phyloP scores from a whole-genome alignment of 2,797 vertebrate genomes.

The Myripristis jacobus region DNA sequence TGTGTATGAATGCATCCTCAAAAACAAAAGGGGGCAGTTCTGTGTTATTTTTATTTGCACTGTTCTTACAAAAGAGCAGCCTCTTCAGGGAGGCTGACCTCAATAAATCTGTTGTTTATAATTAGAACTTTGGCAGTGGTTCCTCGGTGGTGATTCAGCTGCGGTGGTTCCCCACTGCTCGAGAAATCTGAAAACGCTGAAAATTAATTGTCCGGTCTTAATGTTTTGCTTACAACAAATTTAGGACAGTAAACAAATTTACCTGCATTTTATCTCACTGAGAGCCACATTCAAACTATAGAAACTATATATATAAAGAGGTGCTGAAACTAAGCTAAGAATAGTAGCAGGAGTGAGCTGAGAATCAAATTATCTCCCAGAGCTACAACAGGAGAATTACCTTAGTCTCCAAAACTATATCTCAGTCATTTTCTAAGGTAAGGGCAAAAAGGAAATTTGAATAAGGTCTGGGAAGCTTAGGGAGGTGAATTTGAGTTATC shows the following conservation, averaged over 20 bases:
- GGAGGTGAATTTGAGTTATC: slow-evolving; percentile 23
- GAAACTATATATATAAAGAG: too few relatives aligned
- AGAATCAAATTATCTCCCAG: slow-evolving; percentile 5
- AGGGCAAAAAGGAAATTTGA: slow-evolving; percentile 10
- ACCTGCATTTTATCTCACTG: slow-evolving; percentile 24
- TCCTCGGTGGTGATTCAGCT: slow-evolving; percentile 62
- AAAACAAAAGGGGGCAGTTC: slow-evolving; percentile 40
- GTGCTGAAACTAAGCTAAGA: slow-evolving; percentile 26
- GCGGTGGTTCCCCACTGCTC: slow-evolving; percentile 50
- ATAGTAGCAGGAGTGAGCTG: slow-evolving; percentile 4
- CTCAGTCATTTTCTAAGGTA: slow-evolving; percentile 30
- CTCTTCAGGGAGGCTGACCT: slow-evolving; percentile 69
- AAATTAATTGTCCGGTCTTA: slow-evolving; percentile 45
- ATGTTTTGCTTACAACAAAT: slow-evolving; percentile 32
- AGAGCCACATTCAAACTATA: slow-evolving; percentile 32
- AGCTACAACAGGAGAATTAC: slow-evolving; percentile 17
- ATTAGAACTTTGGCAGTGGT: slow-evolving; percentile 68
- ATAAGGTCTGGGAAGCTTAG: slow-evolving; percentile 4
- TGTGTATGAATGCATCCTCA: slow-evolving; percentile 38
- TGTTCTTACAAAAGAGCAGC: slow-evolving; percentile 62
- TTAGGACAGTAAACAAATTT: slow-evolving; percentile 51
- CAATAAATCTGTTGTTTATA: slow-evolving; percentile 72
- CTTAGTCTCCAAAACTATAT: slow-evolving; percentile 26
- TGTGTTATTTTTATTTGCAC: slow-evolving; percentile 57
- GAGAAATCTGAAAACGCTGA: slow-evolving; percentile 42